Evolutionary conservation across 2,113 vertebrate genomes (phyloP).

Genomic region (Engystomops pustulosus): DNA sequence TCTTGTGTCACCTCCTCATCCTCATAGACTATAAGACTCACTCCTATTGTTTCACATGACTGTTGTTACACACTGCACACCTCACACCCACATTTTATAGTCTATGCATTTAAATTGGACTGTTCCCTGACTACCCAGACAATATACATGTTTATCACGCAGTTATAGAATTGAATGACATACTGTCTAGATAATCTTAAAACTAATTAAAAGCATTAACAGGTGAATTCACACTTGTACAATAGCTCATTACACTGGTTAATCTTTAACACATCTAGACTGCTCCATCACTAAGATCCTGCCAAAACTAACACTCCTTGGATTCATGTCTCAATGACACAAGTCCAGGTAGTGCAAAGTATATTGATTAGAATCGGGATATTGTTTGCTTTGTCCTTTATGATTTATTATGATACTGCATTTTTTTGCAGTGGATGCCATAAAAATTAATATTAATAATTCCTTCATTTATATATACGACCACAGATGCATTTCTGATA

Average conservation of each 20-base stretch:
- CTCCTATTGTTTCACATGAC: too few relatives aligned
- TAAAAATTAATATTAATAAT: too few relatives aligned
- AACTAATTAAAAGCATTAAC: not conserved
- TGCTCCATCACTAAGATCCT: not conserved
- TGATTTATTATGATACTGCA: not conserved
- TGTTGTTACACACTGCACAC: too few relatives aligned
- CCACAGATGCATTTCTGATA: too few relatives aligned
- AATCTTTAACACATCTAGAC: slow-evolving; percentile 23
- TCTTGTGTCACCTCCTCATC: too few relatives aligned
- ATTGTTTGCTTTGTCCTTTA: not conserved
- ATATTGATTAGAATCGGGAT: not conserved
- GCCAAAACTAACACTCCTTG: slow-evolving; percentile 42
- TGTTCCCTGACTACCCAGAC: too few relatives aligned
- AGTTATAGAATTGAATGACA: not conserved
- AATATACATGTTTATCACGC: too few relatives aligned
- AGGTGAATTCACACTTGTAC: not conserved
- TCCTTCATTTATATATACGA: too few relatives aligned
- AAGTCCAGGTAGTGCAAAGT: not conserved
- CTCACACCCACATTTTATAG: too few relatives aligned
- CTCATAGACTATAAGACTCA: too few relatives aligned
- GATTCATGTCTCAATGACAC: slow-evolving; percentile 31
- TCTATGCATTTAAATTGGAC: too few relatives aligned
- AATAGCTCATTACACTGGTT: not conserved
- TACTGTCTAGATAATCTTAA: too few relatives aligned
- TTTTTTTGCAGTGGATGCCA: not conserved